These are phyloP conservation scores for Drosophila burlai DNA, from an alignment of 1,140 invertebrate species.

Conservation along the genomic window DNA sequence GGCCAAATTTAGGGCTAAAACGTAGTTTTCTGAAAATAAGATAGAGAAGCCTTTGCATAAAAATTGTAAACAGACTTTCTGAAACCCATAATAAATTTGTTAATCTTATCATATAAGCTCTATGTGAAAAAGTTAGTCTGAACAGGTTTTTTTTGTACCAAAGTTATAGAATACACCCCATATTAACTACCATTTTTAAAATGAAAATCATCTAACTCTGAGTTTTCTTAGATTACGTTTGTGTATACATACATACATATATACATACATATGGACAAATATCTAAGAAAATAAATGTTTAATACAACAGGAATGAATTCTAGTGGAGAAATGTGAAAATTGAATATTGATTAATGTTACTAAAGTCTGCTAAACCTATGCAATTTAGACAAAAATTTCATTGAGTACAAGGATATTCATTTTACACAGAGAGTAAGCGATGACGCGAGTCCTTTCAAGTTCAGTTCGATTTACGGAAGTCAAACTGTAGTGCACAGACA, in stretches of 20 bases:
- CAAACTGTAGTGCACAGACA: constrained; percentile 46
- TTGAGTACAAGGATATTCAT: neutral
- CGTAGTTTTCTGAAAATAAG: too few relatives aligned
- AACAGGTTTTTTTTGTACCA: neutral
- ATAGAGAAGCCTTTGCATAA: too few relatives aligned
- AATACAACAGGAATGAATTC: neutral
- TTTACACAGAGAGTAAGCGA: neutral
- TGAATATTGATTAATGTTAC: neutral
- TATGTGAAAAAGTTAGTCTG: neutral
- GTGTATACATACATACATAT: too few relatives aligned
- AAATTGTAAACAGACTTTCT: neutral
- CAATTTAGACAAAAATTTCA: neutral
- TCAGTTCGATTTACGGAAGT: constrained; percentile 24
- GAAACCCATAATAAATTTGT: neutral
- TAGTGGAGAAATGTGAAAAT: too few relatives aligned
- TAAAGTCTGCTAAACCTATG: neutral
- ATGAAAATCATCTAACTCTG: neutral
- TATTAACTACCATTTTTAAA: neutral
- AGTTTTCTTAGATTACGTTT: too few relatives aligned
- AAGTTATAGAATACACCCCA: too few relatives aligned
- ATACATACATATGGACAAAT: too few relatives aligned
- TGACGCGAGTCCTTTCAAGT: constrained; percentile 1
- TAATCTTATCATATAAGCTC: neutral
- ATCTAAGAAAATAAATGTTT: neutral
- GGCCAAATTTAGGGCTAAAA: too few relatives aligned